Evolutionary conservation across 2,888 invertebrate species (phyloP).

Genomic region (Sympetrum striolatum): DNA sequence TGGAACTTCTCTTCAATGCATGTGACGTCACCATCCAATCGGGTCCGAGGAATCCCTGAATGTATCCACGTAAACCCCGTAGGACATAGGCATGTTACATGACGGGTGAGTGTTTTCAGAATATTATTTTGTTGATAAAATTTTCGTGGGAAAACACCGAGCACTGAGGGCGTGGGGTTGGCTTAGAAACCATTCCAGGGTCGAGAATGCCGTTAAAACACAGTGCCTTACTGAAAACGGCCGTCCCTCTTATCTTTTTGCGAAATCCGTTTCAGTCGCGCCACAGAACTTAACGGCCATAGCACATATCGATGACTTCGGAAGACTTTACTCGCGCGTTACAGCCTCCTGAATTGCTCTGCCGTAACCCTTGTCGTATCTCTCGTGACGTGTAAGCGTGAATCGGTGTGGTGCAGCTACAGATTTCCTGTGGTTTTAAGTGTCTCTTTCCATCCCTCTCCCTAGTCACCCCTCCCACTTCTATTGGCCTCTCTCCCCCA

Average conservation of each 20-base stretch:
- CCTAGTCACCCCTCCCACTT: conserved; percentile 42
- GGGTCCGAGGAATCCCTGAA: conserved; percentile 51
- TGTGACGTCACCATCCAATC: conserved; percentile 52
- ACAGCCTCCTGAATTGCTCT: not conserved
- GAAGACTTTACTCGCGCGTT: conserved; percentile 7
- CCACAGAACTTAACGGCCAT: conserved; percentile 41
- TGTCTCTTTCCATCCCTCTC: conserved; percentile 43
- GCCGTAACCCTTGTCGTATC: not conserved
- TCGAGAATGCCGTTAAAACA: conserved; percentile 33
- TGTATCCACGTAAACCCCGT: conserved; percentile 53
- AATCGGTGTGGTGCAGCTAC: conserved; percentile 42
- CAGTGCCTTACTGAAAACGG: conserved; percentile 1
- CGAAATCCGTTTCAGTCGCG: conserved; percentile 27
- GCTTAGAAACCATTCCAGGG: conserved; percentile 19
- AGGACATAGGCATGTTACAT: conserved; percentile 56
- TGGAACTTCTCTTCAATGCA: conserved; percentile 49
- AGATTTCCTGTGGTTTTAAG: conserved; percentile 44
- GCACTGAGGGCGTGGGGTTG: conserved; percentile 35
- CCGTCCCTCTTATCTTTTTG: conserved; percentile 11
- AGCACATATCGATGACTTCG: conserved; percentile 29
- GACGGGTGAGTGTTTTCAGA: conserved; percentile 64
- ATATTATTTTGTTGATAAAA: conserved; percentile 63
- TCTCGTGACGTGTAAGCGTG: conserved; percentile 42
- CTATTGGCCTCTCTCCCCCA: conserved; percentile 41
- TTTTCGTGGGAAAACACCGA: conserved; percentile 55